phyloP scores from a whole-genome alignment of 2,797 vertebrate species.

The Oophaga sylvatica region DNA sequence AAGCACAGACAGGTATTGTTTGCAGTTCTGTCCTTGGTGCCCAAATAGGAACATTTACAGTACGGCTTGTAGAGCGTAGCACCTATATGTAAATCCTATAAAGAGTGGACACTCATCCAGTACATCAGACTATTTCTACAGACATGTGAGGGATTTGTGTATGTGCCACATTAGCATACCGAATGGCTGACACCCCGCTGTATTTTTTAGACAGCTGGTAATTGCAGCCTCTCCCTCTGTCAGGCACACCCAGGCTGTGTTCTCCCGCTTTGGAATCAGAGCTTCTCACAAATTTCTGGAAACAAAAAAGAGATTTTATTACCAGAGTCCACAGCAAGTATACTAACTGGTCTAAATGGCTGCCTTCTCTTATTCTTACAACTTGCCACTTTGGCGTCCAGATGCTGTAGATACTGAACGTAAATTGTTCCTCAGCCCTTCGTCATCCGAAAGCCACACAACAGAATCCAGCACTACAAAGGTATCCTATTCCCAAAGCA shows the following conservation, averaged over 20 bases:
- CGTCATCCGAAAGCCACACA: conserved; percentile 7
- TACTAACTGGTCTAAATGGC: conserved; percentile 35
- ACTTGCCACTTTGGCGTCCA: conserved; percentile 39
- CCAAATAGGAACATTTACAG: not conserved
- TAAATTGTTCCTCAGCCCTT: not conserved
- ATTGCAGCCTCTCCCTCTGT: conserved; percentile 61
- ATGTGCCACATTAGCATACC: conserved; percentile 54
- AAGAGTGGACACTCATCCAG: not conserved
- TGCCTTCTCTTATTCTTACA: conserved; percentile 29
- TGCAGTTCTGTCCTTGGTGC: not conserved
- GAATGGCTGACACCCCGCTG: conserved; percentile 52
- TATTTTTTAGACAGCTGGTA: conserved; percentile 49
- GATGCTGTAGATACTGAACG: not conserved
- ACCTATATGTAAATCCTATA: not conserved
- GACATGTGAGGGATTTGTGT: not conserved
- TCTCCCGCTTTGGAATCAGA: conserved; percentile 41
- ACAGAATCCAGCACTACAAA: not conserved
- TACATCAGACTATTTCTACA: not conserved
- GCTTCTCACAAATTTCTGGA: conserved; percentile 21
- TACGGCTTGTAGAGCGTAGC: not conserved
- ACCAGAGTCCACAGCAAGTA: not conserved
- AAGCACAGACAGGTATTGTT: not conserved
- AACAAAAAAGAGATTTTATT: conserved; percentile 51
- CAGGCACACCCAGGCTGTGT: conserved; percentile 55
- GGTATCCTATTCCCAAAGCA: conserved; percentile 14